These are phyloP conservation scores for Pristionchus exspectatus DNA, from an alignment of 2,888 invertebrate species.

Conservation along the genomic window DNA sequence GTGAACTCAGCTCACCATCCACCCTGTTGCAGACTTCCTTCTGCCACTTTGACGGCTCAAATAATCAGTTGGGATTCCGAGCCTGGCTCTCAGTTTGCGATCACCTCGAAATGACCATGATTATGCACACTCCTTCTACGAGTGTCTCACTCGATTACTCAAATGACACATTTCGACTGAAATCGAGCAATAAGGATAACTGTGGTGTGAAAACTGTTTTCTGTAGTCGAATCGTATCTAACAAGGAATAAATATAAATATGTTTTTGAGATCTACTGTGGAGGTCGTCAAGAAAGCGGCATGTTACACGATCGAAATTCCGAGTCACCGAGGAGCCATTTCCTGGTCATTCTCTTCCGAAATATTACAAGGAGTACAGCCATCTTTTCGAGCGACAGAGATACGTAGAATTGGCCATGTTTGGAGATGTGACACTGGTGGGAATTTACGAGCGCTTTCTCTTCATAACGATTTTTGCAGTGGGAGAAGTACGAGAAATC, in stretches of 20 bases:
- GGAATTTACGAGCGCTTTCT: background rate
- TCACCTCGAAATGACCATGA: background rate
- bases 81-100: slow-evolving; percentile 10
- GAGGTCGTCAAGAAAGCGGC: background rate
- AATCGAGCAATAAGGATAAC: background rate
- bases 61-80: background rate
- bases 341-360: background rate
- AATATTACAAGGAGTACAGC: background rate
- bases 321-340: background rate
- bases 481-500: background rate
- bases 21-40: background rate
- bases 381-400: background rate
- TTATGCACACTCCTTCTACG: background rate
- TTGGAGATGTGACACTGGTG: background rate
- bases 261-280: background rate
- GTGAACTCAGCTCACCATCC: too few species aligned
- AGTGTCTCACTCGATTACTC: background rate
- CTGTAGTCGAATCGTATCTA: background rate
- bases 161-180: background rate
- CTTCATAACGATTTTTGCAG: background rate
- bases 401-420: slow-evolving; percentile 24
- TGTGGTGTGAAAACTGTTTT: background rate
- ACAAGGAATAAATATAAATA: background rate
- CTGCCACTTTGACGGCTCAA: background rate
- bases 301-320: background rate